phyloP scores from a whole-genome alignment of 2,797 vertebrate genomes.

The Mycteria americana region DNA sequence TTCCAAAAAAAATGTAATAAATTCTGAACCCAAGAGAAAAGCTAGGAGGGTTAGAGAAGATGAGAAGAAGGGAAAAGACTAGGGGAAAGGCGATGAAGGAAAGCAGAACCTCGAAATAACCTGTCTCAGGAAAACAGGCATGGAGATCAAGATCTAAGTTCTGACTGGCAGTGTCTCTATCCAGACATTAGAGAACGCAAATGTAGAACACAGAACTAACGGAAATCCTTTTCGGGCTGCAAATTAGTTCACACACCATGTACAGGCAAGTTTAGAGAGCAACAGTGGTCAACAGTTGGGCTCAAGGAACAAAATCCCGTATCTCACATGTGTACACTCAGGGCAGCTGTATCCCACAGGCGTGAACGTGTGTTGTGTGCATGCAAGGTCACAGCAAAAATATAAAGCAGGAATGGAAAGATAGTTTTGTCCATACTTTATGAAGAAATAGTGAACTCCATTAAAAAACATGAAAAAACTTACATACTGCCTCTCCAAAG shows the following conservation, averaged over 20 bases:
- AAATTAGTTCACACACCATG: neutral
- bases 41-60: neutral
- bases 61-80: neutral
- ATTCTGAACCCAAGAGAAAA: neutral
- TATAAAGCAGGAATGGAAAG: neutral
- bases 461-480: conserved; percentile 66
- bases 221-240: neutral
- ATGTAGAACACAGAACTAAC: neutral
- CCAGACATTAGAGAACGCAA: neutral
- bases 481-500: conserved; percentile 91
- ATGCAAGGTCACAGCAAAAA: neutral
- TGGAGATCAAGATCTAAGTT: neutral
- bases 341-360: neutral
- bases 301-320: neutral
- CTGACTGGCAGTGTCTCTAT: neutral
- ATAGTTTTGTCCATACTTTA: neutral
- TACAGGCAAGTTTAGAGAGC: neutral
- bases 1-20: neutral
- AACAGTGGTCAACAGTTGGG: neutral
- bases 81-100: neutral
- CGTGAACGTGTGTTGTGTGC: neutral
- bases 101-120: neutral
- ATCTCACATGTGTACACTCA: neutral
- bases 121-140: neutral
- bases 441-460: neutral